phyloP scores from a whole-genome alignment of 1,140 invertebrate genomes.

The Orchestia grillus region DNA sequence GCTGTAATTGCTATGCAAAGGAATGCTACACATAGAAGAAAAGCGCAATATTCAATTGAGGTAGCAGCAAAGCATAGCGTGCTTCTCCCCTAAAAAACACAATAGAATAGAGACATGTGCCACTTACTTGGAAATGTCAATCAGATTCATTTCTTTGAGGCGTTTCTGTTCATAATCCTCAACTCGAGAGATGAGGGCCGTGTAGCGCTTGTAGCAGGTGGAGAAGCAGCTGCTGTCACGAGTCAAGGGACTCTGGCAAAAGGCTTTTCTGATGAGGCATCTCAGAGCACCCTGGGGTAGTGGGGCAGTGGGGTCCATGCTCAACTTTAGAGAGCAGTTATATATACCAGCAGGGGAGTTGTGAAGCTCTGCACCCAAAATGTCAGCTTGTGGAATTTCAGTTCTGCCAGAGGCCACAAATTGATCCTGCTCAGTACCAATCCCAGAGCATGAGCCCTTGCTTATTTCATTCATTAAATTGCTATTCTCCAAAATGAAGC shows the following conservation, averaged over 20 bases:
- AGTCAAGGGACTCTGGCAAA: background rate
- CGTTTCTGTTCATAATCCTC: background rate
- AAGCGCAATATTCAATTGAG: no score
- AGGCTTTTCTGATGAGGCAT: background rate
- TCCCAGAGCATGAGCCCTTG: no score
- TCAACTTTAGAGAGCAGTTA: background rate
- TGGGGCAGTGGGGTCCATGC: background rate
- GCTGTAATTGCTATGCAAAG: no score
- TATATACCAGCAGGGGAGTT: background rate
- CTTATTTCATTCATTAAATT: background rate
- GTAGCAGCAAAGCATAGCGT: no score
- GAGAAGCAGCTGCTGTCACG: background rate
- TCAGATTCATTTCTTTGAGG: background rate
- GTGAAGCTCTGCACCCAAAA: background rate
- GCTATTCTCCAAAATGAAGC: background rate
- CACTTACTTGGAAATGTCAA: slow-evolving; percentile 11
- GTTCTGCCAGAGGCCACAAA: background rate
- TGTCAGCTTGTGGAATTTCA: background rate
- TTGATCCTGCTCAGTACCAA: background rate
- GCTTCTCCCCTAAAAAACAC: no score
- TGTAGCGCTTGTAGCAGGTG: slow-evolving; percentile 21
- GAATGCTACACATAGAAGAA: no score
- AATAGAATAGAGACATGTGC: background rate
- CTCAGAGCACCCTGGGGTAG: background rate
- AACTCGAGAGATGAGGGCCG: background rate